Base-by-base conservation (phyloP, 2,797 vertebrate genomes). In the Oreochromis grahami region DNA sequence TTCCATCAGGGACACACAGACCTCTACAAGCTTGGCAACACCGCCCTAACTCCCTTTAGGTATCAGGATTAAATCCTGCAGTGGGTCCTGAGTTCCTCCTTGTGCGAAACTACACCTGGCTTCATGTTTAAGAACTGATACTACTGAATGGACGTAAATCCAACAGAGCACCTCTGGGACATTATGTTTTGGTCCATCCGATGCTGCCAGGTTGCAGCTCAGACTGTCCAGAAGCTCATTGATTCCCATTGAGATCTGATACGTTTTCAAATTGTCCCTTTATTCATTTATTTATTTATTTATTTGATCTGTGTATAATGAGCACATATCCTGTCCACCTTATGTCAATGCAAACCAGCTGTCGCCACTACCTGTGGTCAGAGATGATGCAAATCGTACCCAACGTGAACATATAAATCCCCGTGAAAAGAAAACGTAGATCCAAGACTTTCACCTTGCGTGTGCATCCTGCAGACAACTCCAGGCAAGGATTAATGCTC, bases 371-470 rank as follows among this genome's bases (percentile, higher is more conserved):
- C 90, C 91, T 89, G 89, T 78, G 87, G 87, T 89, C 78, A 77
- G 34, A 58, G 50, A 76, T 17, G 76, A 95, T 94, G 94, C 91
- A 95, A 95, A 96, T 93, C 56, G 13, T 34, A 34, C 36, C 52
- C 29, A 78, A 81, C 4, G 26, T 82, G 36, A 38, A 53, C n/a
- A 63, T 87, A 94, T 92, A 93, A 88, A 91, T 81, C 83, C 76
- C 65, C 3, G 26, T 7, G 55, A 65, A 78, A 38, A 72, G 53
- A 82, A 83, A 51, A 14, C 29, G 43, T 56, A 41, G 68, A 84
- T 87, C 78, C 32, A 70, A 79, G 77, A 83, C 76, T 29, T 86
- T 90, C 81, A 82, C 83, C 83, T 88, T 84, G 80, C 24, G 50
- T 60, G 76, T 77, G 79, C 72, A 51, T 78, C 78, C 36, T 53